Evolutionary conservation across 2,797 vertebrate genomes (phyloP), one percentile per base, ranked within the genome.

Genomic region (Philypnodon macrostomus): DNA sequence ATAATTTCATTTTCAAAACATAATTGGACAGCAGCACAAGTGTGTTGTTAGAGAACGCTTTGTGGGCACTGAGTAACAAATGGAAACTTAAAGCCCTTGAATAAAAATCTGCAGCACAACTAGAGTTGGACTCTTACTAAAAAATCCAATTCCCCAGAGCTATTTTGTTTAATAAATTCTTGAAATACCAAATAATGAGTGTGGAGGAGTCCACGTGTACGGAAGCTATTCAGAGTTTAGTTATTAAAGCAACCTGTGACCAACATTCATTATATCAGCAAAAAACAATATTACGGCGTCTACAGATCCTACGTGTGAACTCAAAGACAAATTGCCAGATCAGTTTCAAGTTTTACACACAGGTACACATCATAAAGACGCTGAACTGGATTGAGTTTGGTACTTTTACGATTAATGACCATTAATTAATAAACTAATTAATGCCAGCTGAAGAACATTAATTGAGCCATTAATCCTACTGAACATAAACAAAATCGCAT

Each of bases 1-100:
- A 74, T 68, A 42, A 73, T 63, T 78, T 73, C 35, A 79, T 63
- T 75, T 73, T 65, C 47, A 48, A 70, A 78, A 76, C 32, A 70
- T 75, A 77, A 79, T 68, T 69, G 69, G 53, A 70, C 64, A 51
- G 3, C 5, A 50, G 47, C 44, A 35, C 9, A 29, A 63, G 50
- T 56, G 58, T 62, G 42, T 45, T 53, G 36, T 63, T 50, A 40
- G 15, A 0, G 16, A 54, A 40, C 26, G 18, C 26, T 36, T 56
- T 34, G 44, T 3, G 53, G 47, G 36, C 63, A 60, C 11, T 7
- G 18, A 16, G 29, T 47, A 57, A 64, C 63, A 47, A 75, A 24
- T 44, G 30, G 42, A 53, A 62, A 73, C 31, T 47, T 52, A 34
- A 66, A 66, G 52, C 38, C 34, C 45, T 60, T 54, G 27, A 67